Evolutionary conservation across 53 echinoderm and acorn worm species (phyloP).

Genomic region (Astropecten irregularis): DNA sequence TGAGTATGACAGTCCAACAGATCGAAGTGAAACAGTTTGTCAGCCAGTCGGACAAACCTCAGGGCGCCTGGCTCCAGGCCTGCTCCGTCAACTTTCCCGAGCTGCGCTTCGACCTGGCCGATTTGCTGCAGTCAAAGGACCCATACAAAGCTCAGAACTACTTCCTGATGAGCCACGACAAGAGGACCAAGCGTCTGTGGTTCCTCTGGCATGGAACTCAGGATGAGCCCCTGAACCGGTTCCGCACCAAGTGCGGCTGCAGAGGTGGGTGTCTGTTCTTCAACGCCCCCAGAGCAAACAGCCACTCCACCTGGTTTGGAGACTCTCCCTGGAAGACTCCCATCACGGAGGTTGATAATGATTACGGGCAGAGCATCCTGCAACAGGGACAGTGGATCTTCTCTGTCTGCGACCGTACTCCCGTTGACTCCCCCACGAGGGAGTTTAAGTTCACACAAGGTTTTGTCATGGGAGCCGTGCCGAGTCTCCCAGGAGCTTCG

Average conservation of each 20-base stretch:
- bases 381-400: conserved; percentile 89
- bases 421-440: conserved; percentile 83
- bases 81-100: conserved; percentile 79
- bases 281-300: conserved; percentile 40
- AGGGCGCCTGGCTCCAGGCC: conserved; percentile 73
- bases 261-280: conserved; percentile 94
- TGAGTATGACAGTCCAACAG: conserved; percentile 73
- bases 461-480: conserved; percentile 63
- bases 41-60: conserved; percentile 52
- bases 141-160: conserved; percentile 76
- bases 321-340: conserved; percentile 31
- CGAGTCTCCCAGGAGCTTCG: conserved; percentile 50
- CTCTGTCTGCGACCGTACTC: conserved; percentile 84
- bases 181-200: conserved; percentile 77
- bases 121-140: conserved; percentile 53
- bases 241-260: conserved; percentile 78
- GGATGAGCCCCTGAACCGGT: conserved; percentile 38
- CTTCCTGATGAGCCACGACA: conserved; percentile 88
- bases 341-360: conserved; percentile 60
- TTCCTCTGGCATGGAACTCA: conserved; percentile 79
- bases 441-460: conserved; percentile 94
- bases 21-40: conserved; percentile 83
- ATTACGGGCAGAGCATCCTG: conserved; percentile 90
- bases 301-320: conserved; percentile 30
- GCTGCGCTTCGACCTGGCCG: conserved; percentile 80